These are phyloP conservation scores for Aphelinus atriplicis DNA, from an alignment of 1,140 invertebrate genomes.

Conservation along the genomic window DNA sequence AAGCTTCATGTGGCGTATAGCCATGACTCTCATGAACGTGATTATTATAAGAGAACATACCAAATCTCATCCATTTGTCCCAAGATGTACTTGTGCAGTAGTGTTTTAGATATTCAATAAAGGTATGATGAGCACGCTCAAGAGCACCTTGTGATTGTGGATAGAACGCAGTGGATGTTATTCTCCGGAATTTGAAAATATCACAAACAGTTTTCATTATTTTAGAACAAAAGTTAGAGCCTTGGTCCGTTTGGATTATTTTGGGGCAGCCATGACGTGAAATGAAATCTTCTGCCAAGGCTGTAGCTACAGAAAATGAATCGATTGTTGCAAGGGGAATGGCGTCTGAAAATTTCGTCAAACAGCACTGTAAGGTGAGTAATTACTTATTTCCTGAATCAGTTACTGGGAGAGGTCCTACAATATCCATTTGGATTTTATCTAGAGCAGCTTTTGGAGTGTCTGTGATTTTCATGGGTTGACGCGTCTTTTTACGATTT, in stretches of 20 bases:
- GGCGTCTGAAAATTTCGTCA: conserved; percentile 51
- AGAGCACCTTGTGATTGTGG: conserved; percentile 36
- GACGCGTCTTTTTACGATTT: conserved; percentile 23
- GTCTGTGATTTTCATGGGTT: conserved; percentile 43
- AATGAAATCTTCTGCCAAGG: conserved; percentile 48
- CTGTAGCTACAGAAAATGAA: conserved; percentile 43
- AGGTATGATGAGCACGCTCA: conserved; percentile 27
- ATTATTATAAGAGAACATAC: conserved; percentile 42
- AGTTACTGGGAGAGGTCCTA: conserved; percentile 41
- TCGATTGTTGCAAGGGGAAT: conserved; percentile 43
- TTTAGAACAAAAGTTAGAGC: conserved; percentile 43
- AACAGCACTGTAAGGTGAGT: conserved; percentile 51
- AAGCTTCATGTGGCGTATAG: conserved; percentile 47
- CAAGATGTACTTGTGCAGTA: conserved; percentile 46
- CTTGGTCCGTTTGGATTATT: conserved; percentile 51
- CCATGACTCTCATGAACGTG: conserved; percentile 45
- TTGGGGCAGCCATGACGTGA: conserved; percentile 48
- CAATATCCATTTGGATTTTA: conserved; percentile 44
- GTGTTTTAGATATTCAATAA: conserved; percentile 39
- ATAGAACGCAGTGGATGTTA: conserved; percentile 37
- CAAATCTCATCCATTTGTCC: conserved; percentile 50
- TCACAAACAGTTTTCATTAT: conserved; percentile 47
- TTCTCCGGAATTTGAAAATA: conserved; percentile 40
- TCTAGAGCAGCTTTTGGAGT: conserved; percentile 40
- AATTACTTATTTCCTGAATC: conserved; percentile 48